Evolutionary conservation across 2,113 vertebrate genomes (phyloP), one percentile per base, ranked within the genome.

Genomic region (Pluvialis apricaria): DNA sequence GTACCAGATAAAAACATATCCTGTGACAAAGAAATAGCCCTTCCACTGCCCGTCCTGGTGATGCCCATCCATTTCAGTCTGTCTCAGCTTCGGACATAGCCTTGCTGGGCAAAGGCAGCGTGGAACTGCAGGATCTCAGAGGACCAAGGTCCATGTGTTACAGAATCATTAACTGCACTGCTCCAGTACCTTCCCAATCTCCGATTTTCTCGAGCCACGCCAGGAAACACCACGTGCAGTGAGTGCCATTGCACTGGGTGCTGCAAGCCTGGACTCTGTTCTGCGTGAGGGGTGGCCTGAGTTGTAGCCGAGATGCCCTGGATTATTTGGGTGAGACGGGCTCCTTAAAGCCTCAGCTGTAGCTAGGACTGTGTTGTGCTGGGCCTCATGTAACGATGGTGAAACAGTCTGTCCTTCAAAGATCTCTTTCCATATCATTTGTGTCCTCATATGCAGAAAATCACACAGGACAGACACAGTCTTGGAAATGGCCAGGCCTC

Each of bases 381-480:
- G 40, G 32, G 24, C 38, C 79, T 66, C 13, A 2, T 36, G 42
- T 18, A 77, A 51, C 0, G 5, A 60, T 15, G 32, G n/a, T 66
- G 45, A 62, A 80, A 51, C 10, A 86, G 5, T 54, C n/a, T 70
- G 38, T 58, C 24, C 24, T 3, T n/a, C 14, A 26, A 28, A 66
- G n/a, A 78, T 42, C 45, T 73, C 47, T 47, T 76, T 76, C 66
- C 10, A 0, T 81, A 42, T 51, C 4, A 38, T 78, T 72, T 79
- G 14, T 52, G 52, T 36, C 44, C 24, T 82, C 78, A 80, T 82
- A 75, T 82, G 42, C 34, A 82, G 71, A 86, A 94, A 58, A 80
- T 61, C 28, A 8, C 1, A 1, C 2, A 58, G 52, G 24, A 65
- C 11, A 84, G 29, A 57, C 31, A 44, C 0, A 1, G 57, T 47